Evolutionary conservation across 2,888 invertebrate species (phyloP).

Genomic region (Cenopis cana): DNA sequence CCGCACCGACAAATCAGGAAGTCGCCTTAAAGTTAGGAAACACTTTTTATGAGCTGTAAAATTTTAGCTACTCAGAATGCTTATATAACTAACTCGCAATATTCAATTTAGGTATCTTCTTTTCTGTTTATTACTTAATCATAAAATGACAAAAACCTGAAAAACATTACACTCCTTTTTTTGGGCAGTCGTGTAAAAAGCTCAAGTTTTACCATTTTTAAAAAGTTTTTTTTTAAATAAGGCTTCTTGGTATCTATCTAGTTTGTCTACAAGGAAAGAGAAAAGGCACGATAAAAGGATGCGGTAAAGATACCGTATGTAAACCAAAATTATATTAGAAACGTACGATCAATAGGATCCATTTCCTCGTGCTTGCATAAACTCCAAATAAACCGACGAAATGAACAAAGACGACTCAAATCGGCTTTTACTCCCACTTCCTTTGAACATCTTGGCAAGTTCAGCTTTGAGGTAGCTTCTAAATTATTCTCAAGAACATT

Average conservation of each 20-base stretch:
- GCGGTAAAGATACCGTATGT: neutral
- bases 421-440: conserved; percentile 6
- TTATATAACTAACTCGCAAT: neutral
- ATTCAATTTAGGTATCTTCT: neutral
- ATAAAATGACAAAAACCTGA: neutral
- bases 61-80: neutral
- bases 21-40: too few relatives aligned
- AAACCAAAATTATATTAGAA: neutral
- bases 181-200: too few relatives aligned
- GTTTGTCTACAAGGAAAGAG: neutral
- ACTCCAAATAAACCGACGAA: neutral
- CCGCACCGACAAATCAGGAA: too few relatives aligned
- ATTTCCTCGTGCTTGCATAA: neutral
- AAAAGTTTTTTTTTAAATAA: too few relatives aligned
- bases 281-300: too few relatives aligned
- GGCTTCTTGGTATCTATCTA: neutral
- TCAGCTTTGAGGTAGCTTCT: conserved; percentile 10
- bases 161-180: too few relatives aligned
- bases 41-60: conserved; percentile 1
- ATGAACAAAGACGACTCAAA: neutral
- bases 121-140: neutral
- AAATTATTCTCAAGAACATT: conserved; percentile 21
- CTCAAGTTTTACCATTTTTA: too few relatives aligned
- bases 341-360: neutral
- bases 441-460: conserved; percentile 2